Conservation (phyloP, 2,113 vertebrate genomes). For the Tragelaphus strepsiceros region DNA sequence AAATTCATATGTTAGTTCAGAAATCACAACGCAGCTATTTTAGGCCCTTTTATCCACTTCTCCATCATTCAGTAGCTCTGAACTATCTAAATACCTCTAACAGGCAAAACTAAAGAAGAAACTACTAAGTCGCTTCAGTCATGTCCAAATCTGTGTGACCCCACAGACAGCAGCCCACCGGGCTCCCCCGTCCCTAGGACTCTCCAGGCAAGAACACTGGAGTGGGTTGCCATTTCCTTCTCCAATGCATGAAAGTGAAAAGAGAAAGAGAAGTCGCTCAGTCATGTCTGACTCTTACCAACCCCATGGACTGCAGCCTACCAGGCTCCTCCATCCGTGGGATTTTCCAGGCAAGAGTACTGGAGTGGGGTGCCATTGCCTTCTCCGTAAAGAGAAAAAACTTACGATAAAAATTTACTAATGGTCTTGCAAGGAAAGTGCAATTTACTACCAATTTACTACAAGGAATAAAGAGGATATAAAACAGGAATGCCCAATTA, state of each 20-base stretch:
- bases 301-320: too few species aligned
- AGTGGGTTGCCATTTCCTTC: too few species aligned
- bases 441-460: neutral
- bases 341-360: too few species aligned
- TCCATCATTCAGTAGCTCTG: neutral
- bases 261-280: too few species aligned
- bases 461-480: neutral
- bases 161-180: too few species aligned
- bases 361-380: too few species aligned
- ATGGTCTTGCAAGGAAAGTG: neutral
- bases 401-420: neutral
- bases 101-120: neutral
- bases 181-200: too few species aligned
- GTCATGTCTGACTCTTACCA: too few species aligned
- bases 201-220: too few species aligned
- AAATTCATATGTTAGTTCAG: conserved; percentile 1
- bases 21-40: neutral
- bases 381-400: neutral
- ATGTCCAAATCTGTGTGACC: too few species aligned
- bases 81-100: neutral
- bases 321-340: too few species aligned
- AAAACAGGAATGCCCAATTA: neutral
- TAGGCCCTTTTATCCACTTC: neutral
- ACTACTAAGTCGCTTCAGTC: neutral
- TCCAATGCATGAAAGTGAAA: too few species aligned